Percentiles rank a stretch among this genome's conserved stretches.
Conservation (phyloP, 1,140 invertebrate species). For the Muscidifurax raptorellus region DNA sequence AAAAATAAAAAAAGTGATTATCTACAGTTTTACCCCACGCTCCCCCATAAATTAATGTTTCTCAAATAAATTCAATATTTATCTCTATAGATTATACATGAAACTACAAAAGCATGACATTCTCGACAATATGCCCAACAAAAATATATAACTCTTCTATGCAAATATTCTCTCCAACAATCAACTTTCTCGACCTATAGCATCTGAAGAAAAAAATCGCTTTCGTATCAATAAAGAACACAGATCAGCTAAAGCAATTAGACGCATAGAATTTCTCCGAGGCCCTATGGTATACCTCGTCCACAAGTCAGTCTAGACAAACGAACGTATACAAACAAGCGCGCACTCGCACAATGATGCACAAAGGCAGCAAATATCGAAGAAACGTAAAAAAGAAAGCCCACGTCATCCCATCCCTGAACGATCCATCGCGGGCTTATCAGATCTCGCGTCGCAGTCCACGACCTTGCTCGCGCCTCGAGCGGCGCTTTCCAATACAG, state of each 20-base stretch:
- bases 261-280: neutral
- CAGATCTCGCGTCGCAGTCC: constrained; percentile 20
- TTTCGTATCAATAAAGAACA: neutral
- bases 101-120: no score
- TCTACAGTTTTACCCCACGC: no score
- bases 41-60: no score
- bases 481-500: neutral
- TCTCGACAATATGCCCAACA: no score
- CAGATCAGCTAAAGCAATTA: constrained; percentile 34
- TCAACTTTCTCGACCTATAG: constrained; percentile 8
- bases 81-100: no score
- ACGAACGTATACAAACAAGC: neutral
- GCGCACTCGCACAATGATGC: neutral
- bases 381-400: neutral
- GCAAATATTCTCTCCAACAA: neutral
- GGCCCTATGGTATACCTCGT: neutral
- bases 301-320: neutral
- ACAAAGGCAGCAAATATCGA: neutral
- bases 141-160: no score
- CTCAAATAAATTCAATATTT: no score
- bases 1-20: no score
- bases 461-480: constrained; percentile 24
- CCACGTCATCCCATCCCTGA: neutral
- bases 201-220: neutral
- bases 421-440: constrained; percentile 4